Conservation (phyloP, 2,888 invertebrate species). For the Chrysomela aeneicollis region DNA sequence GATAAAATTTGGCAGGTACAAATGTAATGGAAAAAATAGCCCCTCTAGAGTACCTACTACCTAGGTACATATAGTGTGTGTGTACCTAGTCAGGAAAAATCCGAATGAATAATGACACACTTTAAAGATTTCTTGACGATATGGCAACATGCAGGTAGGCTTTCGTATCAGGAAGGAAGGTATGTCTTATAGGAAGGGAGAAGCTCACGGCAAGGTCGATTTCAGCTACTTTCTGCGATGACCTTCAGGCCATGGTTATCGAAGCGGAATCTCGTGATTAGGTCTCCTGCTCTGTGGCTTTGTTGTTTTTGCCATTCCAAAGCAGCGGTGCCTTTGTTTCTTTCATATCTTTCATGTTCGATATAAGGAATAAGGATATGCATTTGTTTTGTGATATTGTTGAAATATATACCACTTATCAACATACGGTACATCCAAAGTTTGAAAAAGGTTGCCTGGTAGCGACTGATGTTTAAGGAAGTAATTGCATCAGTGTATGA, state of each 20-base stretch:
- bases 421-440: too few species aligned
- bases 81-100: too few species aligned
- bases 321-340: constrained; percentile 6
- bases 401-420: too few species aligned
- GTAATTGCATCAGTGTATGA: too few species aligned
- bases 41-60: too few species aligned
- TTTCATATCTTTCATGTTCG: background rate
- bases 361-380: background rate
- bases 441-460: too few species aligned
- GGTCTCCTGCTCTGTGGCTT: constrained; percentile 21
- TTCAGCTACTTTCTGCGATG: constrained; percentile 38
- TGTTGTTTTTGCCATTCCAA: constrained; percentile 19
- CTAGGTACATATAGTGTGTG: too few species aligned
- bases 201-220: constrained; percentile 42
- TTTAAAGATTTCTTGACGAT: background rate
- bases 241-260: constrained; percentile 22
- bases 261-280: constrained; percentile 22
- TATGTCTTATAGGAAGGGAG: constrained; percentile 23
- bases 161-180: constrained; percentile 20
- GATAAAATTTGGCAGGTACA: too few species aligned
- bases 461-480: too few species aligned
- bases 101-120: too few species aligned
- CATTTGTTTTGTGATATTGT: background rate
- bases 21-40: too few species aligned
- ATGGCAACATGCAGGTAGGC: background rate